Base-by-base conservation (phyloP, 2,113 vertebrate species). In the Platycercus adscitus region DNA sequence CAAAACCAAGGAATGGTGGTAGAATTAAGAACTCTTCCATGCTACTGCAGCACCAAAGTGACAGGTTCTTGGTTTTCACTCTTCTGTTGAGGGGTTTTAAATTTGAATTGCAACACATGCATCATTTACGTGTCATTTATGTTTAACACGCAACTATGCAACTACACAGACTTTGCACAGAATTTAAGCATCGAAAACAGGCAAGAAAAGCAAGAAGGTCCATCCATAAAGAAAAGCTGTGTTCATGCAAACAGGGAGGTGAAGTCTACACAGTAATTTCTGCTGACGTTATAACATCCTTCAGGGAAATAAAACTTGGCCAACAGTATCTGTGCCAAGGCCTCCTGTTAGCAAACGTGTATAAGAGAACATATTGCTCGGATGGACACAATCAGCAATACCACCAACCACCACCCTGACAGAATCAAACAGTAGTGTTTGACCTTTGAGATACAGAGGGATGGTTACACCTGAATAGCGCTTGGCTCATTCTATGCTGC, bases 321-420 rank as follows among this genome's bases (percentile, higher is more conserved):
- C 85, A 79, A 29, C 3, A 63, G n/a, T 0, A 6, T 4, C 73
- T 64, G 79, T 17, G 7, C 91, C 88, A 89, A 81, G 35, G 63
- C 49, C 33, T 72, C 46, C 5, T 2, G 31, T 47, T 78, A 61
- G 24, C 60, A 49, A 11, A 14, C 1, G 0, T 4, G n/a, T 6
- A 15, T 6, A 12, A 58, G 49, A 53, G 31, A 60, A 78, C 17
- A 52, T 44, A 15, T 1, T 37, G 53, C 53, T 56, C 31, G 43
- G 75, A 66, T 13, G 23, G 43, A 53, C 33, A 68, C 35, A 49
- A 64, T 16, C 33, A 64, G 70, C 47, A 49, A 6, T 24, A 41
- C 26, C 33, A 75, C n/a, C 28, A 58, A 72, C 35, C 52, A 5
- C 7, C 31, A 33, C 18, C 16, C 21, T 7, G 58, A 23, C 35